phyloP scores from a whole-genome alignment of 2,888 invertebrate species.

The Orchesellides sinensis region DNA sequence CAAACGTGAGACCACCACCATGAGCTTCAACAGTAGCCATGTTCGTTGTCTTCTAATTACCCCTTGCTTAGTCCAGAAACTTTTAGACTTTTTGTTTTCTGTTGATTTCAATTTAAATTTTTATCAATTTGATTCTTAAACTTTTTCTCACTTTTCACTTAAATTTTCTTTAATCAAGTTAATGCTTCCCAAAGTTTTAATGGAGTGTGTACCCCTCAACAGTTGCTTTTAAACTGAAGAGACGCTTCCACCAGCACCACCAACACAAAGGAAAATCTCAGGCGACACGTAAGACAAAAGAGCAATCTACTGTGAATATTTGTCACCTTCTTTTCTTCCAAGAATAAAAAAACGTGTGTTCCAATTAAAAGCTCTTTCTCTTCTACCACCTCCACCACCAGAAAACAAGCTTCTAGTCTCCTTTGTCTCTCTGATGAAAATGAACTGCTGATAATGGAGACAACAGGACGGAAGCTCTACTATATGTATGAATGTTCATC shows the following conservation, averaged over 20 bases:
- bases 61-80: background rate
- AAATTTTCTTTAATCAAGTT: background rate
- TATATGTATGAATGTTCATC: conserved; percentile 27
- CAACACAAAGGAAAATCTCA: background rate
- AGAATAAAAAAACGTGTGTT: too few species aligned
- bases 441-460: conserved; percentile 39
- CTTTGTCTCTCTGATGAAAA: conserved; percentile 55
- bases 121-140: background rate
- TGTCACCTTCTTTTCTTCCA: background rate
- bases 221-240: background rate
- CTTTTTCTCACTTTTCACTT: background rate
- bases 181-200: too few species aligned
- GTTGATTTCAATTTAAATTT: background rate
- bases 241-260: background rate
- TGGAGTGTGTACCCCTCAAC: background rate
- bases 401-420: conserved; percentile 46
- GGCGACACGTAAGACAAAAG: conserved; percentile 10
- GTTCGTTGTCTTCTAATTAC: background rate
- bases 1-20: conserved; percentile 63
- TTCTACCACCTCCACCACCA: conserved; percentile 19
- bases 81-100: background rate
- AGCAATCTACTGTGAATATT: background rate
- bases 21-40: conserved; percentile 67
- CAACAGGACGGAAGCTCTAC: conserved; percentile 10
- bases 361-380: background rate